These are phyloP conservation scores for Lepetodrilus schrolli DNA, from an alignment of 2,888 invertebrate species.

Conservation along the genomic window DNA sequence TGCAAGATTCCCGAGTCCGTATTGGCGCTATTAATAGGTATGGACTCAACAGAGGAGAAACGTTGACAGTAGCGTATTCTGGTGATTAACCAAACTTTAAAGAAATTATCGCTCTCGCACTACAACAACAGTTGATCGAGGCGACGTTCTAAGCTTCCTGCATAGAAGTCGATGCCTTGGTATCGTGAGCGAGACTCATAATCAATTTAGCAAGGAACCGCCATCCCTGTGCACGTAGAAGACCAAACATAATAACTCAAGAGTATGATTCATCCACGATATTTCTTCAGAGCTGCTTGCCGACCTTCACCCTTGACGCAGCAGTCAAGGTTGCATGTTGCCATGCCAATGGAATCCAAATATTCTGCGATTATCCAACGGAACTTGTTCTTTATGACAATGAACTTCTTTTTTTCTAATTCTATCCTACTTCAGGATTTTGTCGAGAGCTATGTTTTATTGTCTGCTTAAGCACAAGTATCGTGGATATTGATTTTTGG, in stretches of 20 bases:
- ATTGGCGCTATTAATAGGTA: no score
- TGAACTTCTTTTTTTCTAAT: neutral
- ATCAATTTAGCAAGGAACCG: constrained; percentile 10
- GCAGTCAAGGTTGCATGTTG: constrained; percentile 2
- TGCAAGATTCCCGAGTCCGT: no score
- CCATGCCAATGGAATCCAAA: constrained; percentile 7
- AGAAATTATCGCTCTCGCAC: neutral
- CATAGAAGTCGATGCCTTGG: constrained; percentile 8
- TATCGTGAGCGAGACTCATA: constrained; percentile 4
- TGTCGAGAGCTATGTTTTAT: neutral
- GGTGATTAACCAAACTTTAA: neutral
- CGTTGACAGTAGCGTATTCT: no score
- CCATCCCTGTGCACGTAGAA: constrained; percentile 10
- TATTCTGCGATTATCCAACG: neutral
- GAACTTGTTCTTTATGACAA: neutral
- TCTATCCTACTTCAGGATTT: neutral
- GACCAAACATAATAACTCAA: constrained; percentile 18
- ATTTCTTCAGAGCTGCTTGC: neutral
- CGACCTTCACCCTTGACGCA: neutral
- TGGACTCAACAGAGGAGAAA: no score
- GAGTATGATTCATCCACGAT: constrained; percentile 18
- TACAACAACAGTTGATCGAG: constrained; percentile 10
- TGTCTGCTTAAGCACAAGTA: neutral
- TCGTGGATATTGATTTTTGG: constrained; percentile 8
- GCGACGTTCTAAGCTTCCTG: neutral